These are phyloP conservation scores for Antitype chi DNA, from an alignment of 2,888 invertebrate species.

Conservation along the genomic window DNA sequence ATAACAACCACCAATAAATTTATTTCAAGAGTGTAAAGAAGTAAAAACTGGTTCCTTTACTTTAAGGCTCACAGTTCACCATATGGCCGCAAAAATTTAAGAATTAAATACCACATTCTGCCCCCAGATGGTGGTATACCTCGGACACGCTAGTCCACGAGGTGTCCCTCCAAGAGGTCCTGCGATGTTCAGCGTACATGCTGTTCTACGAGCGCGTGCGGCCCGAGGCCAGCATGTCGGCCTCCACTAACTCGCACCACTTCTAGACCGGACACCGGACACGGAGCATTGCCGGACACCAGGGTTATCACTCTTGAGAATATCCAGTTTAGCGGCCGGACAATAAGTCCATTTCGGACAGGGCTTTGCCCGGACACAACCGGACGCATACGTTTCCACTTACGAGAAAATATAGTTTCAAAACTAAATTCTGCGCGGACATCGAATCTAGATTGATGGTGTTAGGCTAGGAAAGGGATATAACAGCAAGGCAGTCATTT, in stretches of 20 bases:
- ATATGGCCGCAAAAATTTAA: background rate
- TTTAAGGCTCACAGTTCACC: too few species aligned
- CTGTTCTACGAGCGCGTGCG: constrained; percentile 95
- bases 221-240: constrained; percentile 54
- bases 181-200: constrained; percentile 97
- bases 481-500: background rate
- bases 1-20: too few species aligned
- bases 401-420: constrained; percentile 27
- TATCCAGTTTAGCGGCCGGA: constrained; percentile 3
- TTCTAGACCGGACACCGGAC: constrained; percentile 61
- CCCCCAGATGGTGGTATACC: constrained; percentile 95
- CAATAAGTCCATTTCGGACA: background rate
- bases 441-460: background rate
- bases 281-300: constrained; percentile 22
- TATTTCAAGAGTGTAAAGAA: too few species aligned
- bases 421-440: background rate
- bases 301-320: constrained; percentile 24
- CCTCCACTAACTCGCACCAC: constrained; percentile 68
- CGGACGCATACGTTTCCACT: background rate
- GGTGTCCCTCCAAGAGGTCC: constrained; percentile 95
- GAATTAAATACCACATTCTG: background rate
- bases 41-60: too few species aligned
- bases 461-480: background rate
- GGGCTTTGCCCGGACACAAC: too few species aligned
- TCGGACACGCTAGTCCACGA: constrained; percentile 96